These are phyloP conservation scores for Bovichtus variegatus DNA, from an alignment of 2,797 vertebrate species.

Conservation along the genomic window DNA sequence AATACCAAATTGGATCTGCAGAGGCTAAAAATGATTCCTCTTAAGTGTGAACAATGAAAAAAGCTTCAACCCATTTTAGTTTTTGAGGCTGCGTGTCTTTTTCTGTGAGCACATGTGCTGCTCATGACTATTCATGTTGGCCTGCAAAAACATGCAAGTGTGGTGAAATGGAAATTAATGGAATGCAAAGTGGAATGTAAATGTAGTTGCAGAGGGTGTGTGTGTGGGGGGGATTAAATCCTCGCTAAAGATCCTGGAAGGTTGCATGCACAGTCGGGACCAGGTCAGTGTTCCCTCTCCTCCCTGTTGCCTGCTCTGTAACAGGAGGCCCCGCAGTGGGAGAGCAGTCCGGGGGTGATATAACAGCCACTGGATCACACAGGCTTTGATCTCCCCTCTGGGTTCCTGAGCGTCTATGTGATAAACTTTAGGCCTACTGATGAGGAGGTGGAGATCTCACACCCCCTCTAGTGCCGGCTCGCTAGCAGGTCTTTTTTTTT, in stretches of 20 bases:
- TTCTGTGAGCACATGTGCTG: conserved; percentile 25
- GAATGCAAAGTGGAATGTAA: conserved; percentile 70
- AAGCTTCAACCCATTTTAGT: conserved; percentile 9
- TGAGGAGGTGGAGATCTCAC: conserved; percentile 66
- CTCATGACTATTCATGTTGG: conserved; percentile 63
- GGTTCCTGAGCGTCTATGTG: conserved; percentile 62
- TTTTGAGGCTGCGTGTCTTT: neutral
- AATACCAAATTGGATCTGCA: conserved; percentile 20
- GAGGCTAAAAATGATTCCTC: neutral
- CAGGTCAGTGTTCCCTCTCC: conserved; percentile 44
- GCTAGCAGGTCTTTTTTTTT: conserved; percentile 25
- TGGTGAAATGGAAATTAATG: conserved; percentile 69
- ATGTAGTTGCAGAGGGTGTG: conserved; percentile 27
- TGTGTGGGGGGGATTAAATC: conserved; percentile 11
- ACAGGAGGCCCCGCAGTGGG: conserved; percentile 67
- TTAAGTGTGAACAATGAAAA: conserved; percentile 19
- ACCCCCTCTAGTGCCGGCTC: conserved; percentile 53
- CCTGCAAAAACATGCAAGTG: conserved; percentile 60
- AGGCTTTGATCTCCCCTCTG: conserved; percentile 74
- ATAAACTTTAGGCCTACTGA: conserved; percentile 68
- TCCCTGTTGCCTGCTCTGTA: conserved; percentile 34
- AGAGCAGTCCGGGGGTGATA: conserved; percentile 65
- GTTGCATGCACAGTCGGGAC: conserved; percentile 27
- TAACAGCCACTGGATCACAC: conserved; percentile 77
- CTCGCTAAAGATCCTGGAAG: conserved; percentile 23